These are phyloP conservation scores for Tenodera sinensis DNA, from an alignment of 2,888 invertebrate species.

Conservation along the genomic window DNA sequence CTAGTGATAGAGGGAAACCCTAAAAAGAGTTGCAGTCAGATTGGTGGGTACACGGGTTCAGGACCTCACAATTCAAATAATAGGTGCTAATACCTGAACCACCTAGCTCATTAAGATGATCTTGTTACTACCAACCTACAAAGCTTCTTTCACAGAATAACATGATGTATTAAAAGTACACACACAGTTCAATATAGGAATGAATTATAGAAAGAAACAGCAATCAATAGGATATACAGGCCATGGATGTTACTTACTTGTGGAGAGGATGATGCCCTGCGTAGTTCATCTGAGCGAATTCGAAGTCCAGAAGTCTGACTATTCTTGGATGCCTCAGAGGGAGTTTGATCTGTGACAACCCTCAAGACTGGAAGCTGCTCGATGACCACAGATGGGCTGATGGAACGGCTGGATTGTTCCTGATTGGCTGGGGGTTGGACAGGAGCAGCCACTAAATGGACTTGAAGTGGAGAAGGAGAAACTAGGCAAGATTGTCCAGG, in stretches of 20 bases:
- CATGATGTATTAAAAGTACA: no score
- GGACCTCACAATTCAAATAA: no score
- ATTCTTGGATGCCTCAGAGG: not conserved
- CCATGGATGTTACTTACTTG: conserved; percentile 46
- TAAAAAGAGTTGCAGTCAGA: no score
- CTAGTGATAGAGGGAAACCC: no score
- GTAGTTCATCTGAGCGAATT: conserved; percentile 57
- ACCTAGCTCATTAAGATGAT: no score
- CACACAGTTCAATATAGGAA: no score
- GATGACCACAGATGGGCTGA: conserved; percentile 8
- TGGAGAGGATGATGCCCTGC: conserved; percentile 59
- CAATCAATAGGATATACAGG: no score
- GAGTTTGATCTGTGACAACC: conserved; percentile 24
- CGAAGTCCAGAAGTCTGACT: conserved; percentile 34
- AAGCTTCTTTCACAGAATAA: no score
- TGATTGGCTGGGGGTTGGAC: not conserved
- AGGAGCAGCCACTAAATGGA: conserved; percentile 20
- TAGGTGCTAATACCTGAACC: no score
- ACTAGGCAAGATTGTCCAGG: conserved; percentile 10
- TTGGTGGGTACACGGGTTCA: no score
- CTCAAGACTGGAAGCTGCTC: conserved; percentile 30
- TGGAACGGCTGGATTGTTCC: not conserved
- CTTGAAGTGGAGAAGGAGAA: conserved; percentile 14
- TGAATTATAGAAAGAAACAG: no score
- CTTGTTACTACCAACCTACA: no score